Base-by-base conservation (phyloP, 2,888 invertebrate genomes). In the Conops quadrifasciatus region DNA sequence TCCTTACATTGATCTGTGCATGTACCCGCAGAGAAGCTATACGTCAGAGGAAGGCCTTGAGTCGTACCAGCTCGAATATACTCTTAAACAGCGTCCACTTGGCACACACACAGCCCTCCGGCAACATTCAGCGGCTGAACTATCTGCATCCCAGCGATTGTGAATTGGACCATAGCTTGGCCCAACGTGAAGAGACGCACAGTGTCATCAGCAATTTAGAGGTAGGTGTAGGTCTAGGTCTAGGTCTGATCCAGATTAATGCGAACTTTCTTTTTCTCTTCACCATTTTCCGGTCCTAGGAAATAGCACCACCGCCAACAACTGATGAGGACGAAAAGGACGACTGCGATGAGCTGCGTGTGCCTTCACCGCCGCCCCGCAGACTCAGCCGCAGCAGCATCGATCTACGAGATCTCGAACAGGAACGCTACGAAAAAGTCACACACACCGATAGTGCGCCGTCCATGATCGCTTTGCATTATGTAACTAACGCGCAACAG, bases 51-150 rank as follows among this genome's bases (percentile, higher is more conserved):
- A 93, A 93, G 83, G 94, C 94, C 0, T 85, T 94, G 65, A 93
- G 94, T 67, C 88, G 94, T 73, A 94, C 94, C n/a, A 94, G 93
- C 66, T 94, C 93, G 73, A 94, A 94, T 84, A 94, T 94, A 73
- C 89, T 94, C 60, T 84, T 94, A 71, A 94, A 94, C 84, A 93
- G 93, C 80, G 94, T 94, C 69, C 94, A 94, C 83, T 91, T 93
- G 85, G 93, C 92, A 78, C 90, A 93, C 77, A 90, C 93, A 1
- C 92, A 93, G 0, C 92, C 93, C 81, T 88, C 90, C 67, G 90
- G 90, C 53, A 91, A 91, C 81, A 62, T 68, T 51, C 62, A 62
- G 24, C 68, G 60, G 7, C 86, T 88, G 74, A 89, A 88, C 82
- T 89, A 89, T 77, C 82, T 89, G 76, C 89, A 89, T 82, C 90